Evolutionary conservation across 2,113 vertebrate genomes (phyloP).

Genomic region (Marcusenius ussheri): DNA sequence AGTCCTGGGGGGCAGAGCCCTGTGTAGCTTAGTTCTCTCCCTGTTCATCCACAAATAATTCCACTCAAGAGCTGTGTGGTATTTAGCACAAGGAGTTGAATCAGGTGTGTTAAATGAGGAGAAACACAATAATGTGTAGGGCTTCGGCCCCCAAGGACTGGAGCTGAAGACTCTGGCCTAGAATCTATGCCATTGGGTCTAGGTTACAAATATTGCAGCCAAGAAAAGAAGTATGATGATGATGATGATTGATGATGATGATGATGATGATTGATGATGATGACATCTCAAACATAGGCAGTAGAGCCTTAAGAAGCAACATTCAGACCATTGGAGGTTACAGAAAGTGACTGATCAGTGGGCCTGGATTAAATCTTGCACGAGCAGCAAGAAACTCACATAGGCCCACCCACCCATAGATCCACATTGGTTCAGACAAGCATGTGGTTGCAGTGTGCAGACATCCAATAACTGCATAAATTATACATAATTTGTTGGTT

Average conservation of each 20-base stretch:
- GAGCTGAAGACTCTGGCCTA: background rate
- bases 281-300: background rate
- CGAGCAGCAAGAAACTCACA: background rate
- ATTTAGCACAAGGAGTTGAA: too few species aligned
- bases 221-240: background rate
- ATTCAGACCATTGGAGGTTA: background rate
- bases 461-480: background rate
- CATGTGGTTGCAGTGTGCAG: background rate
- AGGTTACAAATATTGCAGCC: background rate
- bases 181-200: background rate
- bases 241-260: background rate
- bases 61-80: too few species aligned
- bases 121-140: too few species aligned
- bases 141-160: too few species aligned
- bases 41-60: too few species aligned
- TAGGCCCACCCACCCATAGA: too few species aligned
- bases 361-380: background rate
- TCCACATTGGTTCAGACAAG: background rate
- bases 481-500: background rate
- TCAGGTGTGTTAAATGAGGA: too few species aligned
- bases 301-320: background rate
- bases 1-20: too few species aligned
- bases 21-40: too few species aligned
- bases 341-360: background rate
- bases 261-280: background rate